Conservation (phyloP, 2,888 invertebrate genomes). For the Pachliopta kotzebuea region DNA sequence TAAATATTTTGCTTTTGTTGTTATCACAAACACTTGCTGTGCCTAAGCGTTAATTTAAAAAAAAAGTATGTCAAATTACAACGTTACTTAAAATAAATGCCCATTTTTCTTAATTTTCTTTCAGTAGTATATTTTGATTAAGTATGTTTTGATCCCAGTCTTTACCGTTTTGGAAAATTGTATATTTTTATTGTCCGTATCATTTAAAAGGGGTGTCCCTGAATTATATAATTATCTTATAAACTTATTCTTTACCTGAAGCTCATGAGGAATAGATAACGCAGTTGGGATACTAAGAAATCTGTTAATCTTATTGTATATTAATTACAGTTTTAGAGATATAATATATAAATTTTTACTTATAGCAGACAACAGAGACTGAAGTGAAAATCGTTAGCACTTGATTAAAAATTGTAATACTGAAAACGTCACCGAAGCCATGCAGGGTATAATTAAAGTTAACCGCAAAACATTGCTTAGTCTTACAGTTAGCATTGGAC, state of each 20-base stretch:
- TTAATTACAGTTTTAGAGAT: no score
- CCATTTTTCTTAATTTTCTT: no score
- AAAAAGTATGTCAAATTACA: not conserved
- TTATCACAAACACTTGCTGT: not conserved
- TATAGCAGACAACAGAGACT: not conserved
- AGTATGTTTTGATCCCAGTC: no score
- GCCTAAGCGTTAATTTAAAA: not conserved
- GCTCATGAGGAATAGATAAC: no score
- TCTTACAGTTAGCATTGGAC: slow-evolving; percentile 21
- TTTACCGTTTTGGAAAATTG: no score
- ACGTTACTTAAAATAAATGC: not conserved
- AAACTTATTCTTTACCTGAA: no score
- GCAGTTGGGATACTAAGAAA: no score
- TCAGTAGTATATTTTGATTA: no score
- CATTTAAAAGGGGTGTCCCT: no score
- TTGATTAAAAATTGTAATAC: not conserved
- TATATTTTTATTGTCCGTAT: no score
- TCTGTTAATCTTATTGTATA: no score
- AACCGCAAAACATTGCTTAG: slow-evolving; percentile 23
- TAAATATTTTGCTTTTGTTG: slow-evolving; percentile 2
- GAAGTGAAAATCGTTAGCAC: not conserved
- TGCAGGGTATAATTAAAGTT: slow-evolving; percentile 22
- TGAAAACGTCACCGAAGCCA: not conserved
- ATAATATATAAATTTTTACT: not conserved
- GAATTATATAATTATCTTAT: no score